A percentile compares a stretch with the other conserved stretches of the same genome.
phyloP scores from a whole-genome alignment of 1,140 invertebrate genomes.

The Phocides pigmalion region DNA sequence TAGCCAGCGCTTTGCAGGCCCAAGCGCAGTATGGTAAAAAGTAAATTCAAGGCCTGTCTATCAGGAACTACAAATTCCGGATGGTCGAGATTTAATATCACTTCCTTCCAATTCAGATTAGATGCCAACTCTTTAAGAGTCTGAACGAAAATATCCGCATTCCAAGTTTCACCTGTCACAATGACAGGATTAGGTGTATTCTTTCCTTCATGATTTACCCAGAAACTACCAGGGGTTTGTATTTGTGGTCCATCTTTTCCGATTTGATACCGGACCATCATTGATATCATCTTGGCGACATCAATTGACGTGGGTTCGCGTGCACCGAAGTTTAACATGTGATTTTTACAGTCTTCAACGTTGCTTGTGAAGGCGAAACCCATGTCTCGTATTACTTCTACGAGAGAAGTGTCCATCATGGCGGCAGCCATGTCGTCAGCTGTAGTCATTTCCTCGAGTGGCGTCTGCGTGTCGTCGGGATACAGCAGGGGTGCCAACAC shows the following conservation, averaged over 20 bases:
- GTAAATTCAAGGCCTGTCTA: conserved; percentile 91
- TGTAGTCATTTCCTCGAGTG: conserved; percentile 84
- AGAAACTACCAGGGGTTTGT: conserved; percentile 86
- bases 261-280: conserved; percentile 93
- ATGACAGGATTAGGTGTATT: conserved; percentile 66
- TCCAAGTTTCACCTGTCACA: conserved; percentile 89
- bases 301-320: conserved; percentile 91
- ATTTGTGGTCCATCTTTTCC: conserved; percentile 87
- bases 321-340: conserved; percentile 90
- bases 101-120: conserved; percentile 95
- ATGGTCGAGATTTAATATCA: conserved; percentile 95
- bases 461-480: conserved; percentile 89
- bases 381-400: conserved; percentile 94
- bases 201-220: conserved; percentile 83
- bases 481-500: conserved; percentile 94
- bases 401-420: conserved; percentile 89
- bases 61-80: conserved; percentile 95
- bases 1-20: conserved; percentile 91
- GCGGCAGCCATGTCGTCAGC: conserved; percentile 83
- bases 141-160: conserved; percentile 96
- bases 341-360: conserved; percentile 94
- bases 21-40: conserved; percentile 91
- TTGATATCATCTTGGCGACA: conserved; percentile 93
- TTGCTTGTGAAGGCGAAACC: conserved; percentile 94
- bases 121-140: conserved; percentile 94